phyloP scores from a whole-genome alignment of 2,797 vertebrate species.

The Remorina albescens region DNA sequence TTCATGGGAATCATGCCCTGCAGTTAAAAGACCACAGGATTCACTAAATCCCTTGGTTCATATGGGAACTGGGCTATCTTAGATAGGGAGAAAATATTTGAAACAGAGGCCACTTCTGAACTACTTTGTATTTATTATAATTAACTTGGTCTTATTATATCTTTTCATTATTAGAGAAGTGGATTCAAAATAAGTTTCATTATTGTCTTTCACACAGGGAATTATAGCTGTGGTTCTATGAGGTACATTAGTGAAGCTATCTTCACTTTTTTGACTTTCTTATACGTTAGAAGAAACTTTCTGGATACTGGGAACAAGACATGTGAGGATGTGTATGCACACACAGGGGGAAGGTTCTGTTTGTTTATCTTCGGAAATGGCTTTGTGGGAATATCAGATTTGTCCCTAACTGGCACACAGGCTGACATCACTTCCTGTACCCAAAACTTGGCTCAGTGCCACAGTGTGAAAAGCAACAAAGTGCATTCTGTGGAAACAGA shows the following conservation, averaged over 20 bases:
- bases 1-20: slow-evolving; percentile 77
- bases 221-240: slow-evolving; percentile 7
- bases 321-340: slow-evolving; percentile 51
- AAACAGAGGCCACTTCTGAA: slow-evolving; percentile 42
- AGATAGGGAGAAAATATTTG: slow-evolving; percentile 56
- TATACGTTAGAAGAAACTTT: slow-evolving; percentile 40
- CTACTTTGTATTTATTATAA: slow-evolving; percentile 31
- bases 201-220: slow-evolving; percentile 15
- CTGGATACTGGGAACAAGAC: slow-evolving; percentile 58
- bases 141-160: slow-evolving; percentile 52
- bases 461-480: slow-evolving; percentile 59
- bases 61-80: slow-evolving; percentile 65
- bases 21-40: slow-evolving; percentile 63
- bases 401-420: slow-evolving; percentile 80
- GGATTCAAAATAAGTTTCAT: slow-evolving; percentile 23
- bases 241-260: slow-evolving; percentile 19
- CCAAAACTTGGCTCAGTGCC: slow-evolving; percentile 68
- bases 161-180: slow-evolving; percentile 52
- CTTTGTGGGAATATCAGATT: slow-evolving; percentile 85
- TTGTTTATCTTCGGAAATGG: slow-evolving; percentile 84
- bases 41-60: slow-evolving; percentile 66
- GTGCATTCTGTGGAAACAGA: slow-evolving; percentile 56
- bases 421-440: slow-evolving; percentile 84
- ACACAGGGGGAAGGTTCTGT: slow-evolving; percentile 69
- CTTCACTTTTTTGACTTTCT: slow-evolving; percentile 21